Percentiles rank a stretch among this genome's conserved stretches.
These are phyloP conservation scores for Arion vulgaris DNA, from an alignment of 1,140 invertebrate genomes.

Conservation along the genomic window DNA sequence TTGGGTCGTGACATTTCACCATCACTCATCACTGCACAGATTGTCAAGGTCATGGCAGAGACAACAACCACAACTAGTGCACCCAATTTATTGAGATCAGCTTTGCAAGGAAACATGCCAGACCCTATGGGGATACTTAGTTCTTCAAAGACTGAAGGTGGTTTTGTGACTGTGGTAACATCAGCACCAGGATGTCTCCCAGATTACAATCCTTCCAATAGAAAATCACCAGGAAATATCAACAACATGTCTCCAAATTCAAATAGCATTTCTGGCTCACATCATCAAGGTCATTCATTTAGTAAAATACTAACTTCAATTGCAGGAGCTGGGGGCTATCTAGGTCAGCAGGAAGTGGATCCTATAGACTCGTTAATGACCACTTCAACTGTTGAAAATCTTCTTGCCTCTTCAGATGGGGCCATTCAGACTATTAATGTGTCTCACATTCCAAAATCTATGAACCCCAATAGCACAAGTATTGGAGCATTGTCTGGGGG, in stretches of 20 bases:
- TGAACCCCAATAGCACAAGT: slow-evolving; percentile 1
- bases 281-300: slow-evolving; percentile 10
- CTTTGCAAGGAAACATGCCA: slow-evolving; percentile 45
- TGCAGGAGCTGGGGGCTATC: background rate
- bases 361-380: background rate
- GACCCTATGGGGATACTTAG: slow-evolving; percentile 27
- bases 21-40: slow-evolving; percentile 47
- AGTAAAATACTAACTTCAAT: slow-evolving; percentile 26
- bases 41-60: slow-evolving; percentile 45
- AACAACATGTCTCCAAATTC: background rate
- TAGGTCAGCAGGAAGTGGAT: background rate
- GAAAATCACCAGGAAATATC: background rate
- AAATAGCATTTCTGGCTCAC: slow-evolving; percentile 20
- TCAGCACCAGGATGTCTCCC: background rate
- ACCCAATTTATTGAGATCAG: slow-evolving; percentile 42
- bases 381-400: slow-evolving; percentile 21
- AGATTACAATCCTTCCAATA: background rate
- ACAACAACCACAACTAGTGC: background rate
- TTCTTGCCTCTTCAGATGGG: slow-evolving; percentile 18
- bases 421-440: slow-evolving; percentile 35
- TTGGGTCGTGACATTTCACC: slow-evolving; percentile 47
- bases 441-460: slow-evolving; percentile 29
- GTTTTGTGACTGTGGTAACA: background rate
- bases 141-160: slow-evolving; percentile 29
- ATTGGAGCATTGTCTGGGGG: background rate